Conservation (phyloP, 2,888 invertebrate genomes). For the Epistrophella euchroma region DNA sequence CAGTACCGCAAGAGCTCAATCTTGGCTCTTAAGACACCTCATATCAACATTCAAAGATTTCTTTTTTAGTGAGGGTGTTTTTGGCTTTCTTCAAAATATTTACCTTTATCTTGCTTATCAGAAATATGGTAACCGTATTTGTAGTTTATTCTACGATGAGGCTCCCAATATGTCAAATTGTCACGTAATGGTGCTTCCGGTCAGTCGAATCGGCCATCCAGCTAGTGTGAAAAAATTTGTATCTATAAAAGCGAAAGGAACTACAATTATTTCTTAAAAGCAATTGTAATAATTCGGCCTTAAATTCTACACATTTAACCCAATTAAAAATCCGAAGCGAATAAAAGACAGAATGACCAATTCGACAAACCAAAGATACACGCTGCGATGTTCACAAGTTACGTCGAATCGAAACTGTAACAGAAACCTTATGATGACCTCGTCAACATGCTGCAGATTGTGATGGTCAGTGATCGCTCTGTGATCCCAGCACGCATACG, state of each 20-base stretch:
- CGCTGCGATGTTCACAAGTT: conserved; percentile 5
- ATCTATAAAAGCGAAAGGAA: conserved; percentile 43
- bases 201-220: conserved; percentile 8
- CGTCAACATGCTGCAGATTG: conserved; percentile 43
- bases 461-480: conserved; percentile 58
- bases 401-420: conserved; percentile 36
- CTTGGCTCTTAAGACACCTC: too few relatives aligned
- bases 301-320: conserved; percentile 33
- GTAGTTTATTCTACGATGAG: neutral
- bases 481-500: conserved; percentile 32
- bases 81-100: too few relatives aligned
- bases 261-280: conserved; percentile 42
- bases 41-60: too few relatives aligned
- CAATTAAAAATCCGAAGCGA: conserved; percentile 39
- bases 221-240: conserved; percentile 47
- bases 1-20: too few relatives aligned
- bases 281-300: conserved; percentile 44
- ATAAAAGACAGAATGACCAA: conserved; percentile 37
- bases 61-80: neutral
- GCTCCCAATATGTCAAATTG: conserved; percentile 25
- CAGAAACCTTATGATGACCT: conserved; percentile 59
- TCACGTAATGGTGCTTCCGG: conserved; percentile 25
- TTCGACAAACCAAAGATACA: conserved; percentile 3
- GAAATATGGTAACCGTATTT: conserved; percentile 1
- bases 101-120: neutral